Conservation (phyloP, 2,113 vertebrate genomes). For the Myotis yumanensis region DNA sequence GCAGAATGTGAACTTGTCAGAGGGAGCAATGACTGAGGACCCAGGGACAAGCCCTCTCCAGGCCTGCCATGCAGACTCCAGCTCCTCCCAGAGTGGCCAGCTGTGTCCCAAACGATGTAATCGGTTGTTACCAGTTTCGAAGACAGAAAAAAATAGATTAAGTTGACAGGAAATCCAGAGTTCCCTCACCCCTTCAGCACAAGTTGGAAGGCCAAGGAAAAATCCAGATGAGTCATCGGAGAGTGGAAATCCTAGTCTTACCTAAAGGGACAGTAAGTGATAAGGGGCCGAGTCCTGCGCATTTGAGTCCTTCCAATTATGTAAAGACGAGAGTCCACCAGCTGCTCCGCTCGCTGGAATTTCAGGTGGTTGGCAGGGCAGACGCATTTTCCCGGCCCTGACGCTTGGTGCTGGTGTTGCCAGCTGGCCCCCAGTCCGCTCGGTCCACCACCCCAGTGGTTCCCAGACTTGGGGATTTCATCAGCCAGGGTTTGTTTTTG, state of each 20-base stretch:
- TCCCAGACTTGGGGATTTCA: neutral
- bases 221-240: neutral
- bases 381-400: accelerated
- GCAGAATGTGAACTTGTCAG: neutral
- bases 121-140: neutral
- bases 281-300: neutral
- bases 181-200: neutral
- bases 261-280: neutral
- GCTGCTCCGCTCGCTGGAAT: neutral
- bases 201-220: neutral
- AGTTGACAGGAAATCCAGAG: neutral
- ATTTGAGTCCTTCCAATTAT: neutral
- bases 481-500: neutral
- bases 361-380: neutral
- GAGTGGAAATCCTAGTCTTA: neutral
- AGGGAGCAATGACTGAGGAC: neutral
- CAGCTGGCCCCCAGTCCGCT: neutral
- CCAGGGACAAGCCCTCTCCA: neutral
- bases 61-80: neutral
- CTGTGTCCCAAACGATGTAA: neutral
- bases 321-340: neutral
- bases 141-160: neutral
- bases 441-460: neutral
- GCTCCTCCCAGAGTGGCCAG: neutral
- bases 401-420: accelerated